Evolutionary conservation across 1,140 invertebrate species (phyloP).

Genomic region (Arctopsyche grandis): DNA sequence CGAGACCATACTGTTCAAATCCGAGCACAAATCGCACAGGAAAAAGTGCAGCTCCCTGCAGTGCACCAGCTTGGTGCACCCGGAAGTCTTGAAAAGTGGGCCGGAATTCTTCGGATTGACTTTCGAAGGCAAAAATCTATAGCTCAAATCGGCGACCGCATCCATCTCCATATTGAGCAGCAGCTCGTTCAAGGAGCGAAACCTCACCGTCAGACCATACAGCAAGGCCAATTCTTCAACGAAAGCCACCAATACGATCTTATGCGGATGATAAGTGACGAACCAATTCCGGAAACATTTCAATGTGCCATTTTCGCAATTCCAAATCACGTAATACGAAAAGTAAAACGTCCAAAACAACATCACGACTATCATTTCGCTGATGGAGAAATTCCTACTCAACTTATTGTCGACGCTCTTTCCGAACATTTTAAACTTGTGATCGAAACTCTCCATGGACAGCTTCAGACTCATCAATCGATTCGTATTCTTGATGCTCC

Average conservation of each 20-base stretch:
- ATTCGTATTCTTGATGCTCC: slow-evolving; percentile 33
- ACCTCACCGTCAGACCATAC: slow-evolving; percentile 26
- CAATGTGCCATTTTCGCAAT: slow-evolving; percentile 18
- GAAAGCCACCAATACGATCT: slow-evolving; percentile 30
- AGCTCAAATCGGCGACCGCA: not conserved
- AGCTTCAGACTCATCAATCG: not conserved
- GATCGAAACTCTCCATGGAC: slow-evolving; percentile 27
- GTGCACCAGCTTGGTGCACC: slow-evolving; percentile 1
- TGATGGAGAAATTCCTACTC: not conserved
- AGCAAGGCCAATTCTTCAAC: slow-evolving; percentile 36
- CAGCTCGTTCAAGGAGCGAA: slow-evolving; percentile 29
- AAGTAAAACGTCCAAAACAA: slow-evolving; percentile 36
- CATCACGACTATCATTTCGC: not conserved
- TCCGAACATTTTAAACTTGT: slow-evolving; percentile 39
- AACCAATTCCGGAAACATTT: slow-evolving; percentile 39
- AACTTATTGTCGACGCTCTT: slow-evolving; percentile 23
- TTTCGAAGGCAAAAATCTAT: not conserved
- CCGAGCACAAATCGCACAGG: slow-evolving; percentile 25
- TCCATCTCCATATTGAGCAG: slow-evolving; percentile 11
- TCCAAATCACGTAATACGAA: slow-evolving; percentile 35
- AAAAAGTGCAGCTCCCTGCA: slow-evolving; percentile 34
- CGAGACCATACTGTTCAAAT: slow-evolving; percentile 34
- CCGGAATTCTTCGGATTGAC: not conserved
- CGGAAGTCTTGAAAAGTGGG: not conserved
- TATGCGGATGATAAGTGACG: slow-evolving; percentile 25